phyloP scores from a whole-genome alignment of 2,888 invertebrate species.

The Drosophila lutescens region DNA sequence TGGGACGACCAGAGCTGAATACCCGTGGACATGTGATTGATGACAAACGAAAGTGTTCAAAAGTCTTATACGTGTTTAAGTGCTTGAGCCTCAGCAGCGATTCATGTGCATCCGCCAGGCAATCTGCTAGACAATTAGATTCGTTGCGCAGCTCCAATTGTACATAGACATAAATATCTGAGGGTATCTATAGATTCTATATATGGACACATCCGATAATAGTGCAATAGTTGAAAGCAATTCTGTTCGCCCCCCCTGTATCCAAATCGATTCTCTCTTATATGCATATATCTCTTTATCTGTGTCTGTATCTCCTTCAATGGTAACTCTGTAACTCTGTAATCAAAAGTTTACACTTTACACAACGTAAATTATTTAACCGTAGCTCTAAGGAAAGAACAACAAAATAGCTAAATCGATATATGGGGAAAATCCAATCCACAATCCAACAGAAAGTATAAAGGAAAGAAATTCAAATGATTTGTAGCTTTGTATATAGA shows the following conservation, averaged over 20 bases:
- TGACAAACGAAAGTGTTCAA: slow-evolving; percentile 72
- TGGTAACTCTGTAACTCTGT: slow-evolving; percentile 16
- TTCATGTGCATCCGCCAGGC: slow-evolving; percentile 22
- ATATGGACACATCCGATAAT: slow-evolving; percentile 41
- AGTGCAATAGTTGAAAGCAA: slow-evolving; percentile 65
- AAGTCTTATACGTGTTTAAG: slow-evolving; percentile 54
- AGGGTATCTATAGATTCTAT: slow-evolving; percentile 23
- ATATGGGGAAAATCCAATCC: not conserved
- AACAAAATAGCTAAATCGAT: slow-evolving; percentile 21
- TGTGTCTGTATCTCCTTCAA: slow-evolving; percentile 14
- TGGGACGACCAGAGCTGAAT: slow-evolving; percentile 11
- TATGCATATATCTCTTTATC: not conserved
- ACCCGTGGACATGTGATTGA: slow-evolving; percentile 36
- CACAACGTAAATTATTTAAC: slow-evolving; percentile 15
- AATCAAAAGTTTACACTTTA: slow-evolving; percentile 31
- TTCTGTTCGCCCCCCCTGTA: slow-evolving; percentile 26
- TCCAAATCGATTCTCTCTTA: slow-evolving; percentile 3
- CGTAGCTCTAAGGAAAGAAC: slow-evolving; percentile 8
- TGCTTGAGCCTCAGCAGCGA: slow-evolving; percentile 46
- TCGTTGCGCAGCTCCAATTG: slow-evolving; percentile 26
- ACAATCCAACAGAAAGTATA: not conserved
- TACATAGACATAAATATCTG: slow-evolving; percentile 24
- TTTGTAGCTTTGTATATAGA: slow-evolving; percentile 41
- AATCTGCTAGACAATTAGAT: slow-evolving; percentile 31
- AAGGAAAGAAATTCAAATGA: slow-evolving; percentile 7